Conservation (phyloP, 2,797 vertebrate genomes). For the Mareca strepera region DNA sequence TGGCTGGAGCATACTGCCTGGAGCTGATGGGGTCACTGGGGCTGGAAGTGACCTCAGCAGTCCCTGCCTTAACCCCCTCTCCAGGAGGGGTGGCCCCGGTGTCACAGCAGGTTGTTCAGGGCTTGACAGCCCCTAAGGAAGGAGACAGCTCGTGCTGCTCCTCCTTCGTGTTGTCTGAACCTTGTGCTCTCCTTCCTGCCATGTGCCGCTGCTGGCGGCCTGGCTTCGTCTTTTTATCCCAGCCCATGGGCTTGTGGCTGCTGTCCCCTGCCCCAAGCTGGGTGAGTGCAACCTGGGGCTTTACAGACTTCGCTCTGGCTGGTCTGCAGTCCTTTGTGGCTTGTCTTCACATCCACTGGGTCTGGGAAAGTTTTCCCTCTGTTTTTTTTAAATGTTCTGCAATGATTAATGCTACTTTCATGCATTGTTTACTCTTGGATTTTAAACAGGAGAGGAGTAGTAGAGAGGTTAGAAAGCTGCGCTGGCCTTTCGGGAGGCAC, state of each 20-base stretch:
- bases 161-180: neutral
- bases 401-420: constrained; percentile 1
- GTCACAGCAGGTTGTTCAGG: neutral
- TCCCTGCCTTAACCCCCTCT: neutral
- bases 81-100: neutral
- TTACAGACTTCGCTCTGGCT: neutral
- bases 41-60: neutral
- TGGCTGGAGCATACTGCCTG: neutral
- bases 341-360: neutral
- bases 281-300: neutral
- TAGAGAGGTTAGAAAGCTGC: neutral
- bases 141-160: neutral
- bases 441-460: neutral
- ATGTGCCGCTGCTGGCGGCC: fast-evolving
- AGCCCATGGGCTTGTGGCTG: neutral
- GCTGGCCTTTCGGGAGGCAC: neutral
- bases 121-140: neutral
- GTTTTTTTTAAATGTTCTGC: constrained; percentile 22
- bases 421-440: neutral
- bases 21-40: neutral
- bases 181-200: neutral
- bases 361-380: neutral
- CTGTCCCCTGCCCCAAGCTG: neutral
- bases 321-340: neutral
- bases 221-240: neutral